Percentiles rank a stretch among this genome's conserved stretches.
These are phyloP conservation scores for Drosophila willistoni DNA, from an alignment of 1,140 invertebrate genomes.

Conservation along the genomic window DNA sequence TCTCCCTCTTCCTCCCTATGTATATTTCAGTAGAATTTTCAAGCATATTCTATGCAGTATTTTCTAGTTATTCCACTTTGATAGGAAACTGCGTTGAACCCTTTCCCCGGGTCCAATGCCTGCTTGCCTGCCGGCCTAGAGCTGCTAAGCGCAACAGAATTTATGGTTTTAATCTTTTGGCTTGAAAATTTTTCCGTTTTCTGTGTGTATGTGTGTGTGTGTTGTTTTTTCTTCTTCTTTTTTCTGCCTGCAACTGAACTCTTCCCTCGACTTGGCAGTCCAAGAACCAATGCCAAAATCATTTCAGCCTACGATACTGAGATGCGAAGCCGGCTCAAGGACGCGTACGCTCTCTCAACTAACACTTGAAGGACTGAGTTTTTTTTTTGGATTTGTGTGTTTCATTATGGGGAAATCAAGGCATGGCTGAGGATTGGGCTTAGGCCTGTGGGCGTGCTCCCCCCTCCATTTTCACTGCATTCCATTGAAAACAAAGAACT, in stretches of 20 bases:
- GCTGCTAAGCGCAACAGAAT: slow-evolving; percentile 58
- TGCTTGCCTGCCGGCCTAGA: slow-evolving; percentile 10
- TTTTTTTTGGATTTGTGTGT: slow-evolving; percentile 60
- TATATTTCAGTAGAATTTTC: slow-evolving; percentile 10
- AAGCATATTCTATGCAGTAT: slow-evolving; percentile 31
- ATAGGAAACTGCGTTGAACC: slow-evolving; percentile 15
- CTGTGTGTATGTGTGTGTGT: background rate
- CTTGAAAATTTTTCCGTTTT: slow-evolving; percentile 55
- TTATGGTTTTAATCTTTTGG: slow-evolving; percentile 78
- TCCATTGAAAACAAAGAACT: slow-evolving; percentile 31
- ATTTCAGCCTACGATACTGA: slow-evolving; percentile 41
- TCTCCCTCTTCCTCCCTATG: background rate
- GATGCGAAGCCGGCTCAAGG: slow-evolving; percentile 67
- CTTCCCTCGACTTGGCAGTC: slow-evolving; percentile 4
- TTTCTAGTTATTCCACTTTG: slow-evolving; percentile 17
- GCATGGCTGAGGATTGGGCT: slow-evolving; percentile 16
- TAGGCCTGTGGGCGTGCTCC: slow-evolving; percentile 40
- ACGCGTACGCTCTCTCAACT: slow-evolving; percentile 43
- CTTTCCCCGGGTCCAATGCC: background rate
- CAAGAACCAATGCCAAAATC: slow-evolving; percentile 40
- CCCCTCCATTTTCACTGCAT: slow-evolving; percentile 33
- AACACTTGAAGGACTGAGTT: slow-evolving; percentile 64
- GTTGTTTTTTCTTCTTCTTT: slow-evolving; percentile 20
- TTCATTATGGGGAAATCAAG: slow-evolving; percentile 61
- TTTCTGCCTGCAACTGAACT: slow-evolving; percentile 41